phyloP scores from a whole-genome alignment of 2,888 invertebrate genomes.

The Tipula vernalis region DNA sequence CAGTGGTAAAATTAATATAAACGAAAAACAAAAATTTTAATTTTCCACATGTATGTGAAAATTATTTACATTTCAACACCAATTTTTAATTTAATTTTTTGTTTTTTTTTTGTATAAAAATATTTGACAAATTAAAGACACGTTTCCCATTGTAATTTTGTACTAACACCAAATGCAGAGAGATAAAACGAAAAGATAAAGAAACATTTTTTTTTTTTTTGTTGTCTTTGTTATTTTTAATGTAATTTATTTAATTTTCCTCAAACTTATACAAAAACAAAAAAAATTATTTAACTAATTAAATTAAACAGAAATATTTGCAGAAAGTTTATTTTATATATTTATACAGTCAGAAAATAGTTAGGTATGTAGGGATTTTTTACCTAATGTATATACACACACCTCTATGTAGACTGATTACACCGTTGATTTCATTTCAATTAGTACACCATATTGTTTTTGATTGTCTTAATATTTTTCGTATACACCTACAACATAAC shows the following conservation, averaged over 20 bases:
- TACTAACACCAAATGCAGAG: background rate
- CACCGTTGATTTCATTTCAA: background rate
- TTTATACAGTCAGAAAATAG: background rate
- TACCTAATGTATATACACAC: background rate
- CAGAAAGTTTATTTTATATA: background rate
- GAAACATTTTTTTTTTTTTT: background rate
- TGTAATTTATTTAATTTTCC: background rate
- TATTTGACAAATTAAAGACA: constrained; percentile 8
- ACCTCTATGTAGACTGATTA: background rate
- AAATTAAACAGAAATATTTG: background rate
- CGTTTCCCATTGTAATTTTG: background rate
- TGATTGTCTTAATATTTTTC: background rate
- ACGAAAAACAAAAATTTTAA: background rate
- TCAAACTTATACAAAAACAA: background rate
- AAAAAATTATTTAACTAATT: background rate
- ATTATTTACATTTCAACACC: constrained; percentile 8
- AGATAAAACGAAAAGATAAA: background rate
- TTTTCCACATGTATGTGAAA: background rate
- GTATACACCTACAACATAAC: background rate
- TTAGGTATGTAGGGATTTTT: background rate
- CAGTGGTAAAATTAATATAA: background rate
- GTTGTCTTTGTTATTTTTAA: background rate
- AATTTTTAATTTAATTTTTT: background rate
- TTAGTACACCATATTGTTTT: background rate
- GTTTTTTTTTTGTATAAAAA: background rate